Evolutionary conservation across 2,113 vertebrate genomes (phyloP).

Genomic region (Mungos mungo): DNA sequence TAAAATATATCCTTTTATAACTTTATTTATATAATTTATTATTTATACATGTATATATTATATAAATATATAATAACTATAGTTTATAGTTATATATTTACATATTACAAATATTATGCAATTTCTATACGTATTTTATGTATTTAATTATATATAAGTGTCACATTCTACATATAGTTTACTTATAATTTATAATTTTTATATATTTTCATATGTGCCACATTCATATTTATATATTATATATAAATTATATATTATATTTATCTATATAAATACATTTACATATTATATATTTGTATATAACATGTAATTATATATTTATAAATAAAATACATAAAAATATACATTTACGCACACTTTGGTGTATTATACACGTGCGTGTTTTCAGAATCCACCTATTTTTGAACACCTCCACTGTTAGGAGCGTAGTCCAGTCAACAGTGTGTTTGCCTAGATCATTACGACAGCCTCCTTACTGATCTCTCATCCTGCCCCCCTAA

Average conservation of each 20-base stretch:
- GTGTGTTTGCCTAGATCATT: background rate
- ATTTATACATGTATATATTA: background rate
- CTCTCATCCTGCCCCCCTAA: background rate
- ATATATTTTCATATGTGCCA: background rate
- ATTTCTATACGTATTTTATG: background rate
- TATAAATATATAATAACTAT: background rate
- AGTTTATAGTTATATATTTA: background rate
- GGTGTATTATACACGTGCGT: background rate
- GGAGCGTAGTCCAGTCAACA: background rate
- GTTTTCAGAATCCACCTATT: background rate
- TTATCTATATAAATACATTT: background rate
- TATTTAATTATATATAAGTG: background rate
- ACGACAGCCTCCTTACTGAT: background rate
- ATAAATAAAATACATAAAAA: background rate
- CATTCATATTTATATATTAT: background rate
- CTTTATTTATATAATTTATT: background rate
- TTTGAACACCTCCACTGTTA: background rate
- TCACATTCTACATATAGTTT: background rate
- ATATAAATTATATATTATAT: background rate
- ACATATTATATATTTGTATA: background rate
- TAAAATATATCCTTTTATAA: background rate
- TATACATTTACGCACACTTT: background rate
- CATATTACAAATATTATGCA: background rate
- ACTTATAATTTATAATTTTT: background rate
- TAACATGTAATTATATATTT: background rate